Conservation (phyloP, 1,140 invertebrate genomes). For the Heliconius himera region DNA sequence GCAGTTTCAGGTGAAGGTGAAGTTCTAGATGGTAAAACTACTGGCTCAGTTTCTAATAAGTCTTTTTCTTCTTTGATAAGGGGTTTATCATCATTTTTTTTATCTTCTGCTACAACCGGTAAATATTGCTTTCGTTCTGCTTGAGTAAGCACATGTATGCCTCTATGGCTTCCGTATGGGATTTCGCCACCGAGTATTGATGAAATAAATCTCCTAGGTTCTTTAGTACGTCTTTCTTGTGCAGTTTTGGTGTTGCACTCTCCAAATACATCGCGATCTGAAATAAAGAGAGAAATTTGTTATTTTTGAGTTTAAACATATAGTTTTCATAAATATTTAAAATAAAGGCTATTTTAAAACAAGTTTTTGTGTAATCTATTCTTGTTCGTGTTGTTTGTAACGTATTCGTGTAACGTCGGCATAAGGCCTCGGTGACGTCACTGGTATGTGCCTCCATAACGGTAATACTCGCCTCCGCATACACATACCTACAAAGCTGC, state of each 20-base stretch:
- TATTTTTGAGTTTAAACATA: neutral
- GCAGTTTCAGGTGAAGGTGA: constrained; percentile 75
- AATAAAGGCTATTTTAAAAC: constrained; percentile 28
- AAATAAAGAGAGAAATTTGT: constrained; percentile 48
- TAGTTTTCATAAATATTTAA: constrained; percentile 9
- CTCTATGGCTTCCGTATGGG: constrained; percentile 86
- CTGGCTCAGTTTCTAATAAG: constrained; percentile 63
- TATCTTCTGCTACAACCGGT: constrained; percentile 80
- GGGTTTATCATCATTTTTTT: constrained; percentile 72
- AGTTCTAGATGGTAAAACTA: constrained; percentile 76
- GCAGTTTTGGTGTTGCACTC: constrained; percentile 60
- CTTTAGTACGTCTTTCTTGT: constrained; percentile 65
- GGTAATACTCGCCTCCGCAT: constrained; percentile 74
- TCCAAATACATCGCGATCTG: constrained; percentile 79
- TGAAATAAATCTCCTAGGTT: constrained; percentile 87
- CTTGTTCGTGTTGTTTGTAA: constrained; percentile 65
- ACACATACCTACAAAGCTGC: constrained; percentile 52
- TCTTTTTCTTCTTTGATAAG: constrained; percentile 77
- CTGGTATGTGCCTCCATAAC: constrained; percentile 79
- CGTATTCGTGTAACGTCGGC: constrained; percentile 71
- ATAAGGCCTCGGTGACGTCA: constrained; percentile 78
- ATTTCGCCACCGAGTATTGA: constrained; percentile 89
- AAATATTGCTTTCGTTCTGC: constrained; percentile 91
- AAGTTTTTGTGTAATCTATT: constrained; percentile 45
- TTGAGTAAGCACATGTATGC: constrained; percentile 86